Conservation (phyloP, 2,797 vertebrate species). For the Halcyon chelicuti region DNA sequence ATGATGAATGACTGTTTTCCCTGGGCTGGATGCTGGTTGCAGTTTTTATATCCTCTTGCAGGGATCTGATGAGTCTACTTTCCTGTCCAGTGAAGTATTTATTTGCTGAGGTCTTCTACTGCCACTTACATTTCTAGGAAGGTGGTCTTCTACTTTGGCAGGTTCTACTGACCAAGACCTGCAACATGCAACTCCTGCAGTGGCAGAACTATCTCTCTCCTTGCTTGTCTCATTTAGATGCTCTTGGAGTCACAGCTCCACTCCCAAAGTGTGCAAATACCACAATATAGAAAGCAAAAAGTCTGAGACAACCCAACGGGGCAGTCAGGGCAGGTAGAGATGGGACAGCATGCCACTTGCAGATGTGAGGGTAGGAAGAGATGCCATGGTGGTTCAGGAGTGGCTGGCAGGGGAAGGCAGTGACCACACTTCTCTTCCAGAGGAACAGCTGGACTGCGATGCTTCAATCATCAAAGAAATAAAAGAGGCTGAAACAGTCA, state of each 20-base stretch:
- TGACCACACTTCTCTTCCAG: constrained; percentile 38
- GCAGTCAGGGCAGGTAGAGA: neutral
- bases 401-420: neutral
- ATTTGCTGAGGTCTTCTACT: neutral
- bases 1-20: neutral
- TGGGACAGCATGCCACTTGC: neutral
- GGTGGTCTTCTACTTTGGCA: neutral
- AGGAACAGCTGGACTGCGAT: constrained; percentile 68
- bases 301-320: neutral
- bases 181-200: neutral
- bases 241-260: neutral
- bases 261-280: neutral
- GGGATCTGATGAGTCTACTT: neutral
- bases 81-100: neutral
- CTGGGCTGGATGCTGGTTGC: neutral
- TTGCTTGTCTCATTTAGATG: neutral
- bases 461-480: constrained; percentile 60
- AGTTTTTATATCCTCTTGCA: neutral
- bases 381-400: neutral
- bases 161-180: neutral
- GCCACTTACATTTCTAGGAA: neutral
- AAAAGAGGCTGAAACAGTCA: neutral
- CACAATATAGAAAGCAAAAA: neutral
- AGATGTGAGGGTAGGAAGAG: neutral
- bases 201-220: neutral